Percentiles rank a stretch among this genome's conserved stretches.
Conservation (phyloP, 2,888 invertebrate species). For the Mesochorus sp. region DNA sequence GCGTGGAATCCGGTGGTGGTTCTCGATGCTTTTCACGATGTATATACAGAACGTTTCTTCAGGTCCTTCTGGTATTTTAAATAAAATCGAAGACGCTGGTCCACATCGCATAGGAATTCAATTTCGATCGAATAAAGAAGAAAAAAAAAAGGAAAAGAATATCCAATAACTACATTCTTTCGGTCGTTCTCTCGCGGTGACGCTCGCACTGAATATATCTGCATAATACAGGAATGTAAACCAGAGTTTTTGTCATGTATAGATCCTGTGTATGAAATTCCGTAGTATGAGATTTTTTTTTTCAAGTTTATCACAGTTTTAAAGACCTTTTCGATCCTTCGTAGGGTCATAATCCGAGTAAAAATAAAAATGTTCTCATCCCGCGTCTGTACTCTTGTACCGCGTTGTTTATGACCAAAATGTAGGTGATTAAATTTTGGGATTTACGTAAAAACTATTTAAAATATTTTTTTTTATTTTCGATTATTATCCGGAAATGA, state of each 20-base stretch:
- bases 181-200: constrained; percentile 46
- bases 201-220: constrained; percentile 67
- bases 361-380: background rate
- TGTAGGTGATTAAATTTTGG: too few relatives aligned
- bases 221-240: constrained; percentile 67
- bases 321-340: background rate
- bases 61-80: constrained; percentile 70
- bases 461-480: too few relatives aligned
- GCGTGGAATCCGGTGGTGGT: constrained; percentile 51
- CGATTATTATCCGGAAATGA: too few relatives aligned
- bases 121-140: constrained; percentile 74
- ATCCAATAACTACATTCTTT: constrained; percentile 80
- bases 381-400: too few relatives aligned
- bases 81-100: constrained; percentile 71
- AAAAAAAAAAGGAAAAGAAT: constrained; percentile 62
- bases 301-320: background rate
- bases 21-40: background rate
- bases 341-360: background rate
- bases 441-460: too few relatives aligned
- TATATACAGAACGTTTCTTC: constrained; percentile 13
- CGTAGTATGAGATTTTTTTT: constrained; percentile 11
- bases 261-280: constrained; percentile 6
- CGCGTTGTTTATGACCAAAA: too few relatives aligned
- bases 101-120: constrained; percentile 75
- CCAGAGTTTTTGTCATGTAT: constrained; percentile 8